phyloP scores from a whole-genome alignment of 1,140 invertebrate genomes.

The Asbolus verrucosus region DNA sequence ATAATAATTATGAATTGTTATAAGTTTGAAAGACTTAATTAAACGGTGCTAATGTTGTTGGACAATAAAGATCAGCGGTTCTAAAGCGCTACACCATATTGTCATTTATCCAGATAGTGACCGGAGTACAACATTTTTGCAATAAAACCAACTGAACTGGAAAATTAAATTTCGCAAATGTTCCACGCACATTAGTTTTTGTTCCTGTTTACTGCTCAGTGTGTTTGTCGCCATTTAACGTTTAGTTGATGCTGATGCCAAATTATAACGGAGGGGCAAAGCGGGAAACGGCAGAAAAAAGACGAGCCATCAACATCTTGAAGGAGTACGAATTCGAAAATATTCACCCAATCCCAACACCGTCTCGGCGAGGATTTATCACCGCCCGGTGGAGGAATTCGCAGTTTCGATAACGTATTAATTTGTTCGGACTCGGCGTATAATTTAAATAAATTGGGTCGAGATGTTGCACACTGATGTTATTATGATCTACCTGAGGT shows the following conservation, averaged over 20 bases:
- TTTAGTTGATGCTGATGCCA: conserved; percentile 51
- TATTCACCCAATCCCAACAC: not conserved
- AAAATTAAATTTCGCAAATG: conserved; percentile 64
- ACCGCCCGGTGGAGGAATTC: conserved; percentile 9
- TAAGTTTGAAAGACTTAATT: not conserved
- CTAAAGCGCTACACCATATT: conserved; percentile 52
- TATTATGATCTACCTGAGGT: conserved; percentile 41
- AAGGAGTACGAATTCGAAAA: conserved; percentile 15
- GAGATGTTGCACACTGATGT: conserved; percentile 7
- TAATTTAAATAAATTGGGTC: conserved; percentile 42
- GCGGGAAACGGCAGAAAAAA: not conserved
- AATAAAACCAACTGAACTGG: conserved; percentile 62
- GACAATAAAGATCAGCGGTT: conserved; percentile 43
- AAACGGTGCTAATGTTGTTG: conserved; percentile 3
- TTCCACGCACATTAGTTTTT: conserved; percentile 64
- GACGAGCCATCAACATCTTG: not conserved
- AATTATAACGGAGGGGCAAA: conserved; percentile 45
- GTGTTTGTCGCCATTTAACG: conserved; percentile 52
- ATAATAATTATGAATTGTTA: too few species aligned
- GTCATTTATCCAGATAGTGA: conserved; percentile 56
- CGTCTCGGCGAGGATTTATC: conserved; percentile 1
- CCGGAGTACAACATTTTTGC: conserved; percentile 61
- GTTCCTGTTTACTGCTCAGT: conserved; percentile 58
- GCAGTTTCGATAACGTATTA: conserved; percentile 41
- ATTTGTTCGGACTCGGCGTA: conserved; percentile 18